These are phyloP conservation scores for Ctenodactylus gundi DNA, from an alignment of 2,113 vertebrate genomes.

Conservation along the genomic window DNA sequence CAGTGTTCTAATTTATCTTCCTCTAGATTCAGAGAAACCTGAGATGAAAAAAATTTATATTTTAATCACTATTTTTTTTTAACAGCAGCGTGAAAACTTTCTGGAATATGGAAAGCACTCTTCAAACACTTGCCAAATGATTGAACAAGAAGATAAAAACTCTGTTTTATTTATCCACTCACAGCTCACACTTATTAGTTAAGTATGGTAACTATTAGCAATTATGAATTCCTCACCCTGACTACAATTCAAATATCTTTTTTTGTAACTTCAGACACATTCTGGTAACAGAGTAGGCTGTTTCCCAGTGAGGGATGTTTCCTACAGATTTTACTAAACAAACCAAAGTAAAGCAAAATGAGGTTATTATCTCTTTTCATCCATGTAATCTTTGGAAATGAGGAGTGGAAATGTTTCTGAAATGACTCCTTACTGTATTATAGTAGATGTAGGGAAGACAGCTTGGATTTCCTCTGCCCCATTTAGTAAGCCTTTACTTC, in stretches of 20 bases:
- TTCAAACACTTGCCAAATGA: not conserved
- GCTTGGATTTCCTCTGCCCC: constrained; percentile 9
- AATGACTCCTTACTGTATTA: not conserved
- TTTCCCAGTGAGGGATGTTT: not conserved
- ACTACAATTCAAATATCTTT: not conserved
- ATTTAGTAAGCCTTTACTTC: constrained; percentile 39
- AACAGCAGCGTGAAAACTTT: not conserved
- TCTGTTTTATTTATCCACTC: not conserved
- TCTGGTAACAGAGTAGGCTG: not conserved
- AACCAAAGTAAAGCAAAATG: too few relatives aligned
- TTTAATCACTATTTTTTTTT: constrained; percentile 34
- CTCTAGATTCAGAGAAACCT: not conserved
- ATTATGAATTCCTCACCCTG: not conserved
- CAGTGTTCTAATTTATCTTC: constrained; percentile 13
- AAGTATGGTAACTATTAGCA: not conserved
- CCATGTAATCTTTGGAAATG: constrained; percentile 9
- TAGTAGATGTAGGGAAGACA: not conserved
- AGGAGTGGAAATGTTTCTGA: not conserved
- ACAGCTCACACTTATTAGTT: not conserved
- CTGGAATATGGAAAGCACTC: not conserved
- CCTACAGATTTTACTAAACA: not conserved
- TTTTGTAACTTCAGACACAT: constrained; percentile 1
- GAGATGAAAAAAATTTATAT: not conserved
- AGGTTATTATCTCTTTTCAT: constrained; percentile 26
- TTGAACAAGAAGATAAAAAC: not conserved